These are phyloP conservation scores for Bombus superbus DNA, from an alignment of 1,140 invertebrate genomes.

Conservation along the genomic window DNA sequence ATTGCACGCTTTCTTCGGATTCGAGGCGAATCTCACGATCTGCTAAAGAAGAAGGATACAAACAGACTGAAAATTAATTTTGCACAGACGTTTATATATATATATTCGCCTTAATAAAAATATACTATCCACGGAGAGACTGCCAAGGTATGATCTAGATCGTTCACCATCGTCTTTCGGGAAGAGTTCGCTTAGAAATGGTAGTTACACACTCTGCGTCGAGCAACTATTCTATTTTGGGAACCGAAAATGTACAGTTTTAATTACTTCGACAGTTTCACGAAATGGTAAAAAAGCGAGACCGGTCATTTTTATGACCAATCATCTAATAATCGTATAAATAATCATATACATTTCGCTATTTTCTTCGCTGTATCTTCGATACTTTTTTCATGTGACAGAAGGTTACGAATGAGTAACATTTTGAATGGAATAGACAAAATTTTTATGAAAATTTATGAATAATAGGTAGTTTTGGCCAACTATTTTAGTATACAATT, in stretches of 20 bases:
- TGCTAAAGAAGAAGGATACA: neutral
- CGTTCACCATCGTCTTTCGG: conserved; percentile 39
- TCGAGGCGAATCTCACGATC: neutral
- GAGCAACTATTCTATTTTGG: conserved; percentile 72
- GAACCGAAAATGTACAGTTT: conserved; percentile 68
- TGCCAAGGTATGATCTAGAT: conserved; percentile 75
- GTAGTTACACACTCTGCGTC: neutral
- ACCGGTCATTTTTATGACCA: neutral
- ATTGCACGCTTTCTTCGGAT: neutral
- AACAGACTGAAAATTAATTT: conserved; percentile 28
- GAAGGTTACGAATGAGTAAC: too few relatives aligned
- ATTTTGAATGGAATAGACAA: neutral
- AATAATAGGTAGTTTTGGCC: neutral
- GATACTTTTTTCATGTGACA: too few relatives aligned
- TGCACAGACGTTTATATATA: conserved; percentile 61
- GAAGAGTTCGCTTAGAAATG: conserved; percentile 15
- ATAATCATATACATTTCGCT: neutral
- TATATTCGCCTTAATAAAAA: conserved; percentile 72
- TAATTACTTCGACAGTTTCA: conserved; percentile 51
- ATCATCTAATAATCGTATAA: neutral
- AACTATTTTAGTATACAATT: neutral
- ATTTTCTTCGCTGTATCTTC: neutral
- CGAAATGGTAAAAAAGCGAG: neutral
- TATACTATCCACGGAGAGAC: conserved; percentile 44
- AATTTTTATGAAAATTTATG: neutral